Evolutionary conservation across 2,113 vertebrate species (phyloP), one percentile per base, ranked within the genome.

Genomic region (Geothlypis trichas): DNA sequence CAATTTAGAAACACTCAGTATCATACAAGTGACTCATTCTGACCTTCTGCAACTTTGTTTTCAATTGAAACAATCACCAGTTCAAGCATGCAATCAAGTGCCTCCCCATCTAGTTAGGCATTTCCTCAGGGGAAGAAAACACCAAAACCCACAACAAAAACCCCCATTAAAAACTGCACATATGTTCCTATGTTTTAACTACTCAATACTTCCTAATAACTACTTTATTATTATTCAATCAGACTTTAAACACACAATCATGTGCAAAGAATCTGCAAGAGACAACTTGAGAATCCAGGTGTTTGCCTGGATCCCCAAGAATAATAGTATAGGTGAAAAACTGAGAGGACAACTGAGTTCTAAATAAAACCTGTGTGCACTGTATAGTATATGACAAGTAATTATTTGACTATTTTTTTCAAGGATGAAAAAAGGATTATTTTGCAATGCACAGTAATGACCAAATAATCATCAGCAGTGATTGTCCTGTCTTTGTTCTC

Each of bases 21-120:
- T 75, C 0, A 0, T 57, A 46, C 20, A 57, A 55, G 37, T 66
- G 81, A 89, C 59, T 55, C n/a, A 23, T 91, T 94, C 49, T 89
- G 89, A 93, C 74, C 58, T 65, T 68, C 65, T 76, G 39, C 21
- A 77, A 23, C 19, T 84, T 91, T 85, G 17, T 67, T 85, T 95
- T 90, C 82, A 87, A 10, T 14, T 67, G 73, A 68, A 95, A 89
- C 6, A 57, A 68, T 72, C 20, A 12, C 16, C n/a, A 26, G 31
- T 61, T 80, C 63, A 73, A 79, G 35, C 28, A 57, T 13, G 23
- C 66, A 54, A 6, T 20, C 10, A 2, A 20, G 15, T 42, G 15
- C 65, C 49, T 80, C 41, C 12, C 16, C 39, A 69, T 37, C 19
- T 23, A 81, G 81, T 52, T 46, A 90, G 17, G 15, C 4, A 44